Evolutionary conservation across 2,113 vertebrate species (phyloP), one percentile per base, ranked within the genome.

Genomic region (Euleptes europaea): DNA sequence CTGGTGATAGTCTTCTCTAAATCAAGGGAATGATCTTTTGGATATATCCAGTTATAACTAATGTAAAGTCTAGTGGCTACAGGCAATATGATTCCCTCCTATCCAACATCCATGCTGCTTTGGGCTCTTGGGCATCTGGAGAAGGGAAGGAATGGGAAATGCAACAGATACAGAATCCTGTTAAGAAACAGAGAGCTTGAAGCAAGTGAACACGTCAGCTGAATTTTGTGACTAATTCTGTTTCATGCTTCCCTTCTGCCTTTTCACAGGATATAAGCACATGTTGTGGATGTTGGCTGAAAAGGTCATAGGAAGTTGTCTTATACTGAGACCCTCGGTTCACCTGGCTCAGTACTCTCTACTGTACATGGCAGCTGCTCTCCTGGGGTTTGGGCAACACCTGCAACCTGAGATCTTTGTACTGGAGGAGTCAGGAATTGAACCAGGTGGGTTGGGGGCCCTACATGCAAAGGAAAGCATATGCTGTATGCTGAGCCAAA

Each of bases 1-100:
- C 74, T 26, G 88, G 85, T 67, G 90, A 87, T 31, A 12, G 57
- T 14, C 40, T 49, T 72, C 69, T 49, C 33, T 72, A 31, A 31
- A 73, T 31, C 57, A 60, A 60, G 35, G n/a, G 69, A 70, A 38
- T 28, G 49, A 70, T n/a, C 31, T 70, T 81, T 51, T 81, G 31
- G 65, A 7, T 57, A 2, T 42, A 49, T 42, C 8, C 35, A 12
- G 14, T 57, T 35, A 40, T n/a, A 19, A 40, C 13, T n/a, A 38
- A 40, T 31, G 26, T 47, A 26, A 31, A 19, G n/a, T 33, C 80
- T 57, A 70, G 9, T 3, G 35, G 13, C 5, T 7, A 54, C 17
- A 82, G 51, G 63, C 80, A 82, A 81, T 51, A 6, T 60, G 26
- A 57, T 71, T 19, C 26, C 33, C 72, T 44, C 19, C 3, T 54